Evolutionary conservation across 2,113 vertebrate species (phyloP).

Genomic region (Odobenus rosmarus): DNA sequence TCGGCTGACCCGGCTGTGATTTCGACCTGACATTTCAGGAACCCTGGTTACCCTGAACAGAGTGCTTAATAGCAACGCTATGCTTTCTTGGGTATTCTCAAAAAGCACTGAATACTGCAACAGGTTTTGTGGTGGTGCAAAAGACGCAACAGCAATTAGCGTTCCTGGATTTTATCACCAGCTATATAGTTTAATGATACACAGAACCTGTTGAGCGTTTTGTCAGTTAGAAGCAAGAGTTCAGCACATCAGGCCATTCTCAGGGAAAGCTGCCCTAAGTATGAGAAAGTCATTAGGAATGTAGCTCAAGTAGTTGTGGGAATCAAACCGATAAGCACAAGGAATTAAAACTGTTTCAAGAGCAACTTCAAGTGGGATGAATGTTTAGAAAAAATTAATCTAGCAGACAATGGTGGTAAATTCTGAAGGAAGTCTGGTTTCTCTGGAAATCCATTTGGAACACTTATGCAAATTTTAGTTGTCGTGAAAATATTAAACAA

Average conservation of each 20-base stretch:
- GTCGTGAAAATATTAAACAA: constrained; percentile 74
- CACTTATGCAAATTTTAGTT: constrained; percentile 69
- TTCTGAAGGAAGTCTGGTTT: constrained; percentile 29
- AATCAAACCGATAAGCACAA: constrained; percentile 42
- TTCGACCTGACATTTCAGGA: not conserved
- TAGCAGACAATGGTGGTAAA: constrained; percentile 42
- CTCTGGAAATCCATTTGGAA: constrained; percentile 56
- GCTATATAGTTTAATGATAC: constrained; percentile 26
- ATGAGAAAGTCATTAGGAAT: constrained; percentile 50
- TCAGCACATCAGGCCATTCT: not conserved
- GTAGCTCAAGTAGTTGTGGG: constrained; percentile 28
- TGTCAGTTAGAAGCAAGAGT: not conserved
- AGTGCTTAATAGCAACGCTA: not conserved
- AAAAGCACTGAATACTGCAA: constrained; percentile 4
- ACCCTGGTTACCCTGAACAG: not conserved
- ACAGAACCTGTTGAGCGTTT: not conserved
- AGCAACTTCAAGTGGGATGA: not conserved
- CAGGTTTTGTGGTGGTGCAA: not conserved
- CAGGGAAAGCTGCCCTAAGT: not conserved
- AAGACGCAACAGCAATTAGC: not conserved
- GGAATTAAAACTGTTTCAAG: not conserved
- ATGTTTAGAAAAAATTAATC: not conserved
- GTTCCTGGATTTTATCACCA: constrained; percentile 35
- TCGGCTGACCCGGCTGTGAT: not conserved
- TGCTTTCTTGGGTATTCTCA: constrained; percentile 27